Evolutionary conservation across 2,888 invertebrate genomes (phyloP).

Genomic region (Perdita meconis): DNA sequence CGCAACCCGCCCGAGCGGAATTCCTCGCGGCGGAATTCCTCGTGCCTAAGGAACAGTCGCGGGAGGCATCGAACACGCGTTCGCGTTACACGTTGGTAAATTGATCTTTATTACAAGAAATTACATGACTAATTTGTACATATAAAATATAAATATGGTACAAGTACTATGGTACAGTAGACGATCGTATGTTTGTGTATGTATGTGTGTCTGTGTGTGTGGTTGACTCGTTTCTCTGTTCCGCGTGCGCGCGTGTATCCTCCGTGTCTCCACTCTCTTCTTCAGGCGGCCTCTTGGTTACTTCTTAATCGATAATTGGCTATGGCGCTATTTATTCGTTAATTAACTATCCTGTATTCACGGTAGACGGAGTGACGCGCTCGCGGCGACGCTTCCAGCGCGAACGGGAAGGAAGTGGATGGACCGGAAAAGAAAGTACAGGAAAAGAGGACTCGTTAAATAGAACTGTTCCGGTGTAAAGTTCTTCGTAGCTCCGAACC

Average conservation of each 20-base stretch:
- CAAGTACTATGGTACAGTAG: slow-evolving; percentile 83
- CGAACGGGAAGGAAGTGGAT: slow-evolving; percentile 11
- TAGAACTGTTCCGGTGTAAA: neutral
- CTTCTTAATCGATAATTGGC: slow-evolving; percentile 57
- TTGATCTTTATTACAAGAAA: slow-evolving; percentile 84
- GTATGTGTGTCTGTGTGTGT: slow-evolving; percentile 18
- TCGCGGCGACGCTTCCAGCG: slow-evolving; percentile 54
- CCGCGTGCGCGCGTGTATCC: slow-evolving; percentile 7
- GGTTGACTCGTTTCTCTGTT: no score
- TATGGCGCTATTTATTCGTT: slow-evolving; percentile 56
- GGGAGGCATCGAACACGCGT: neutral
- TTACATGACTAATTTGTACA: slow-evolving; percentile 84
- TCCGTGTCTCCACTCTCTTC: neutral
- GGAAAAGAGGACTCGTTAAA: neutral
- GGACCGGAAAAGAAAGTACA: neutral
- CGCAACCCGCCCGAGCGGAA: neutral
- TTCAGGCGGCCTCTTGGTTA: slow-evolving; percentile 66
- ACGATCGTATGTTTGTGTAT: slow-evolving; percentile 61
- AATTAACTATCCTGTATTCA: slow-evolving; percentile 63
- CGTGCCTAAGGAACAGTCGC: neutral
- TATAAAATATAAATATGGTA: slow-evolving; percentile 84
- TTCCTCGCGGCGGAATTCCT: neutral
- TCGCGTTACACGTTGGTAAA: slow-evolving; percentile 77
- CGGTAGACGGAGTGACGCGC: slow-evolving; percentile 72
- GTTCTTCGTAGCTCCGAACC: no score